A percentile compares a stretch with the other conserved stretches of the same genome.
Conservation (phyloP, 2,113 vertebrate species). For the Mirza zaza region DNA sequence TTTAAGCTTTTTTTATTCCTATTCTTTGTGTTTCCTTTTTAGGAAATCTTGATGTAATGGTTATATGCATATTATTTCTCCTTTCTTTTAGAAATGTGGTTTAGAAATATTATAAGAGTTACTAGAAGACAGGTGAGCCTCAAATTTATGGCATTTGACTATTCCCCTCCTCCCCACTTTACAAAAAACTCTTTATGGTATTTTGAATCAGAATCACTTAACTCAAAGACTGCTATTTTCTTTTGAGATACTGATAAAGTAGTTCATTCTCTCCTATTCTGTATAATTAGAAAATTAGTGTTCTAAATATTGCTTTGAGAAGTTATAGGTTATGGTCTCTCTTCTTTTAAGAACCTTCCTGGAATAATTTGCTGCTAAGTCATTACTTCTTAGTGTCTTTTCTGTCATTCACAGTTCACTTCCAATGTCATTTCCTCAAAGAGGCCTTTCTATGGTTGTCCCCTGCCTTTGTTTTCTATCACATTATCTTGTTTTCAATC, state of each 20-base stretch:
- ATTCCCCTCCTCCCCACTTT: no score
- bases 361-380: not conserved
- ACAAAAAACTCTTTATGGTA: not conserved
- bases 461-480: not conserved
- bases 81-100: not conserved
- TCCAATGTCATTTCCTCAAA: not conserved
- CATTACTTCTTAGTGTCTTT: not conserved
- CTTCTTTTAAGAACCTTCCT: not conserved
- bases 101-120: not conserved
- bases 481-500: not conserved
- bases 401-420: not conserved
- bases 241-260: not conserved
- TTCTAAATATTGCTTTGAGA: not conserved
- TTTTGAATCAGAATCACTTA: constrained; percentile 1
- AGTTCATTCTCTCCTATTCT: not conserved
- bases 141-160: not conserved
- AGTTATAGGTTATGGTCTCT: not conserved
- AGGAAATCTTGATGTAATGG: not conserved
- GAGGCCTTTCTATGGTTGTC: not conserved
- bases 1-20: not conserved
- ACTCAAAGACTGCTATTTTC: not conserved
- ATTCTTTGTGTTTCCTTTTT: constrained; percentile 45
- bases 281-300: not conserved
- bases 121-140: not conserved
- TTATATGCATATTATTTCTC: not conserved